A percentile compares a stretch with the other conserved stretches of the same genome.
phyloP scores from a whole-genome alignment of 2,113 vertebrate species.

The Albula goreensis region DNA sequence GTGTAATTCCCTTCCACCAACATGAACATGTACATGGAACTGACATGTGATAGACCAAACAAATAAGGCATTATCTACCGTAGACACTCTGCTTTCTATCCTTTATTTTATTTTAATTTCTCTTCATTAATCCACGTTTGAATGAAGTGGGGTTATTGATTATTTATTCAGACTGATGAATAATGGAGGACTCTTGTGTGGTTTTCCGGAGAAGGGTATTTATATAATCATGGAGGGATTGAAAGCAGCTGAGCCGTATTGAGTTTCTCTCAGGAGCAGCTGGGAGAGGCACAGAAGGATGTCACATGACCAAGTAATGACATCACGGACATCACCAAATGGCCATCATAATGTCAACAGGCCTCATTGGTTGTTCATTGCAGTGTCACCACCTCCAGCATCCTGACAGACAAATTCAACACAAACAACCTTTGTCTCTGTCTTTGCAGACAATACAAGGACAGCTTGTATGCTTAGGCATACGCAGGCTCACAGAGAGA shows the following conservation, averaged over 20 bases:
- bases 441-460: background rate
- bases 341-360: background rate
- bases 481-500: background rate
- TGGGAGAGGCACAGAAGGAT: background rate
- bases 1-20: background rate
- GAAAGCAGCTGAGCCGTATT: background rate
- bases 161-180: background rate
- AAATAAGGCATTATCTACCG: background rate
- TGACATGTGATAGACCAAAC: background rate
- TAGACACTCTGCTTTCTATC: background rate
- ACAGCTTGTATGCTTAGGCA: background rate
- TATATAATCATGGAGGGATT: background rate
- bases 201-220: background rate
- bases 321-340: background rate
- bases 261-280: background rate
- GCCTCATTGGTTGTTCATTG: background rate
- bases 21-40: background rate
- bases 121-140: background rate
- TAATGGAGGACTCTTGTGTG: background rate
- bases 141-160: background rate
- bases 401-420: no score
- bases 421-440: background rate
- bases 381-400: background rate
- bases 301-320: background rate
- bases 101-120: conserved; percentile 1